Conservation (phyloP, 35 echinoderm and acorn worm genomes). For the Lytechinus pictus region DNA sequence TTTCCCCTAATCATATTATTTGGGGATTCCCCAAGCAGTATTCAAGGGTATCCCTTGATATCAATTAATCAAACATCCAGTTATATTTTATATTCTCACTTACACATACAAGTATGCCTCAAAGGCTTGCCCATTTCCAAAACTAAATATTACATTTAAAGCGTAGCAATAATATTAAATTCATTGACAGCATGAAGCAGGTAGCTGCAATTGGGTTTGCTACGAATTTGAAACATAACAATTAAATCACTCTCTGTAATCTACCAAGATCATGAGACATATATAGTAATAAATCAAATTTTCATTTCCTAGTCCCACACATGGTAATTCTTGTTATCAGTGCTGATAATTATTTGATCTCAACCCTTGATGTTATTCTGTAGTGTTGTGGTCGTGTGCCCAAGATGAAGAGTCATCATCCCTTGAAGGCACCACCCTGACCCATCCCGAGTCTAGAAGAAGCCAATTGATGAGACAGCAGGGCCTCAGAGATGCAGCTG, state of each 20-base stretch:
- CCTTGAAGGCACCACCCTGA: not conserved
- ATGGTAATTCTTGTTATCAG: not conserved
- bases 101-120: not conserved
- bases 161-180: not conserved
- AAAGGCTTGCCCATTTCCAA: not conserved
- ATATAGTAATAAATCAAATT: not conserved
- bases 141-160: not conserved
- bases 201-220: not conserved
- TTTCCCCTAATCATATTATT: not conserved
- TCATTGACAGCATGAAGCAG: not conserved
- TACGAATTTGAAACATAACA: not conserved
- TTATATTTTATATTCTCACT: not conserved
- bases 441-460: not conserved
- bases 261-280: not conserved
- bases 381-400: not conserved
- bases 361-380: not conserved
- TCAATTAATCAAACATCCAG: not conserved
- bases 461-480: not conserved
- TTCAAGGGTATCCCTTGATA: not conserved
- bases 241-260: not conserved
- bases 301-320: not conserved
- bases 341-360: not conserved
- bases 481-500: conserved; percentile 56
- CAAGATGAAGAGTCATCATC: not conserved
- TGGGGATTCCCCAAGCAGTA: not conserved